These are phyloP conservation scores for Drosophila chauvacae DNA, from an alignment of 1,140 invertebrate species.

Conservation along the genomic window DNA sequence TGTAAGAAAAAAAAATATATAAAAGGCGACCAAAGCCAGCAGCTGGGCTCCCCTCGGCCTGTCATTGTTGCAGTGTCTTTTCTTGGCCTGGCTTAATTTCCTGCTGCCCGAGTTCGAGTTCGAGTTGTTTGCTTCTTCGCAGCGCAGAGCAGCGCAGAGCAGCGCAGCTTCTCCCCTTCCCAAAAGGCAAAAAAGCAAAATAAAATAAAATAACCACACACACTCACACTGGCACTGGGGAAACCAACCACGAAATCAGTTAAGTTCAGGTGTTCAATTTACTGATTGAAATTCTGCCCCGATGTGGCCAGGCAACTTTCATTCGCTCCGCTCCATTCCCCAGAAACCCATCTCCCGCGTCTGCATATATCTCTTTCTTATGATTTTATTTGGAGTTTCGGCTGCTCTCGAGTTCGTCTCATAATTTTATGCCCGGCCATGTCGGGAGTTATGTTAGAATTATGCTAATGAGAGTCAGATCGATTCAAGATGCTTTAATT, in stretches of 20 bases:
- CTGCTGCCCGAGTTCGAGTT: constrained; percentile 64
- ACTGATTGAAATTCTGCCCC: constrained; percentile 79
- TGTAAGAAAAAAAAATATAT: not conserved
- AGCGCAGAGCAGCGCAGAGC: constrained; percentile 1
- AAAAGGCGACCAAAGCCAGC: constrained; percentile 29
- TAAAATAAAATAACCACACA: constrained; percentile 35
- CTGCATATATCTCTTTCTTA: constrained; percentile 27
- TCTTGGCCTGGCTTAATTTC: constrained; percentile 70
- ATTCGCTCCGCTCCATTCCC: constrained; percentile 40
- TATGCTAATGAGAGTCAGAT: constrained; percentile 72
- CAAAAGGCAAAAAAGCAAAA: constrained; percentile 31
- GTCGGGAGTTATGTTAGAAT: constrained; percentile 77
- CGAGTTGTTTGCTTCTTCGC: constrained; percentile 37
- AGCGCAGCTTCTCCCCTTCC: constrained; percentile 51
- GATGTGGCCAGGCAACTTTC: constrained; percentile 76
- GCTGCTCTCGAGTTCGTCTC: constrained; percentile 63
- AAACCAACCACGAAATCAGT: constrained; percentile 76
- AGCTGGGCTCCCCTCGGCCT: constrained; percentile 40
- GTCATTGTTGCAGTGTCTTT: constrained; percentile 54
- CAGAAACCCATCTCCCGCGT: constrained; percentile 16
- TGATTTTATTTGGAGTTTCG: constrained; percentile 47
- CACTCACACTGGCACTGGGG: constrained; percentile 5
- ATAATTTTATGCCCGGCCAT: constrained; percentile 74
- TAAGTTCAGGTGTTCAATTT: constrained; percentile 83
- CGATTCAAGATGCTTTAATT: constrained; percentile 65